These are phyloP conservation scores for Pampus argenteus DNA, from an alignment of 2,797 vertebrate species.

Conservation along the genomic window DNA sequence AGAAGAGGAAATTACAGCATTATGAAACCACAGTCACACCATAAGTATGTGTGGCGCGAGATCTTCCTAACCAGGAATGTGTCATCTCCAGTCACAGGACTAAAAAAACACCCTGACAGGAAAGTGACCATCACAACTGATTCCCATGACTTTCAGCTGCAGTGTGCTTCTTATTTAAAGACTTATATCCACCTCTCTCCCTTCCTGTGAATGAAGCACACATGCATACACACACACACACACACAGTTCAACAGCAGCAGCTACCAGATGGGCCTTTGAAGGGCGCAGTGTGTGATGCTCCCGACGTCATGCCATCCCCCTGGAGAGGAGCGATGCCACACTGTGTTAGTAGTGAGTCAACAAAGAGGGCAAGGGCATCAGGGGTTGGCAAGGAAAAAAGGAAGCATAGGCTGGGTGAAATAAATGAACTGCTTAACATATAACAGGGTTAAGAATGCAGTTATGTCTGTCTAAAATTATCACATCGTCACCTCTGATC, in stretches of 20 bases:
- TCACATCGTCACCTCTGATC: neutral
- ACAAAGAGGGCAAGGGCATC: constrained; percentile 56
- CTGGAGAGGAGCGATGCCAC: constrained; percentile 60
- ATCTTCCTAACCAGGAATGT: constrained; percentile 27
- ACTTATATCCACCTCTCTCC: constrained; percentile 5
- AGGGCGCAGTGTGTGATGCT: constrained; percentile 57
- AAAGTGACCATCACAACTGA: neutral
- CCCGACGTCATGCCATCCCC: constrained; percentile 49
- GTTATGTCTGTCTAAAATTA: neutral
- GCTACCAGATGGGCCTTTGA: constrained; percentile 69
- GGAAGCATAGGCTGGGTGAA: constrained; percentile 7
- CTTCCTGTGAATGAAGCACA: neutral
- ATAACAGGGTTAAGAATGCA: constrained; percentile 4
- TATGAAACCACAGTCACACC: constrained; percentile 37
- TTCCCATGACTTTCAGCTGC: neutral
- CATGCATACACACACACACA: constrained; percentile 17
- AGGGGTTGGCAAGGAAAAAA: constrained; percentile 33
- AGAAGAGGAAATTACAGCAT: constrained; percentile 35
- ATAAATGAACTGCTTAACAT: constrained; percentile 4
- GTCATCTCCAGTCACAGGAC: constrained; percentile 37
- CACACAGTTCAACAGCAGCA: constrained; percentile 32
- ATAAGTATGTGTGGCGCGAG: constrained; percentile 32
- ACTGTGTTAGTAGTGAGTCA: constrained; percentile 60
- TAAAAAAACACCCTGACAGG: neutral
- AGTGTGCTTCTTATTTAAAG: neutral